phyloP scores from a whole-genome alignment of 1,140 invertebrate genomes.

The Plutomurus gul region DNA sequence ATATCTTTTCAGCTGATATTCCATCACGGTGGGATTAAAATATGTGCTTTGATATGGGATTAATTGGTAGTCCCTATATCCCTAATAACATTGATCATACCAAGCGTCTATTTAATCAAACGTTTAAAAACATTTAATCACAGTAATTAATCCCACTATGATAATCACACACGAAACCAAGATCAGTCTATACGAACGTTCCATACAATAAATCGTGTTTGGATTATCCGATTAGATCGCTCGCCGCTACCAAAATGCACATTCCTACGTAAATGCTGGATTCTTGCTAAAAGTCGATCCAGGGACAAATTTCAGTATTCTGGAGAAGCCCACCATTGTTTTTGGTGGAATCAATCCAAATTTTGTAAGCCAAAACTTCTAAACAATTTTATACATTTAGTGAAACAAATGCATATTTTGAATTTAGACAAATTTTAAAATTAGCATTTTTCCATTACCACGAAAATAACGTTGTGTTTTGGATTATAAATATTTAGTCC shows the following conservation, averaged over 20 bases:
- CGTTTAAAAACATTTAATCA: too few relatives aligned
- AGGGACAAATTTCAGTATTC: constrained; percentile 56
- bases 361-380: constrained; percentile 60
- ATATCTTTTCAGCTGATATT: too few relatives aligned
- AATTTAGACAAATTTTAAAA: neutral
- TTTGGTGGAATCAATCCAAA: constrained; percentile 72
- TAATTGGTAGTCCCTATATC: too few relatives aligned
- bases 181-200: neutral
- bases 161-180: too few relatives aligned
- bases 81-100: too few relatives aligned
- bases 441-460: neutral
- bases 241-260: constrained; percentile 78
- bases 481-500: neutral
- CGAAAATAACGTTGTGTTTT: neutral
- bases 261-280: constrained; percentile 80
- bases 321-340: constrained; percentile 65
- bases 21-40: too few relatives aligned
- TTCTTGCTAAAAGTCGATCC: constrained; percentile 70
- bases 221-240: constrained; percentile 66
- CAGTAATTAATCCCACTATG: too few relatives aligned
- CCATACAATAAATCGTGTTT: neutral
- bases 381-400: neutral
- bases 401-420: too few relatives aligned
- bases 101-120: too few relatives aligned
- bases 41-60: too few relatives aligned